phyloP scores from a whole-genome alignment of 2,113 vertebrate genomes.

The Numenius arquata region DNA sequence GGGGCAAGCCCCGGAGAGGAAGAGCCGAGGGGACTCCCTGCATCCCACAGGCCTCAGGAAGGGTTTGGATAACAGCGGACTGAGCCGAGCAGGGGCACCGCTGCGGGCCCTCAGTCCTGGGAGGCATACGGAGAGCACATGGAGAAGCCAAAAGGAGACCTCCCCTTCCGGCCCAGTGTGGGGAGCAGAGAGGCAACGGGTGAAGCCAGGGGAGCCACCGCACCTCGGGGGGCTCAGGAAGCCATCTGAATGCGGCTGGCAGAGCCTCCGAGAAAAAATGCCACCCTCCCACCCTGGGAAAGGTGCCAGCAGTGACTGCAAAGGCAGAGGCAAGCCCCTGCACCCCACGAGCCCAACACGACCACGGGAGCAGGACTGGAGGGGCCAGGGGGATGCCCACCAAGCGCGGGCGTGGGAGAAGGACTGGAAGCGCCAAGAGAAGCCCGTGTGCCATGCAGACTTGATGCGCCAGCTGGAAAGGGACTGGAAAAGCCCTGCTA shows the following conservation, averaged over 20 bases:
- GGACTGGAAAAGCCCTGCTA: not conserved
- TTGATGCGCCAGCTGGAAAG: conserved; percentile 18
- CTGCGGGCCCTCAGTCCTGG: not conserved
- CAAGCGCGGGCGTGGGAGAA: conserved; percentile 12
- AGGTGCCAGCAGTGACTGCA: not conserved
- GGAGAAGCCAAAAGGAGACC: conserved; percentile 56
- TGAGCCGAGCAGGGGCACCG: not conserved
- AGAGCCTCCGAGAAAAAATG: conserved; percentile 22
- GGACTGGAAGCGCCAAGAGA: conserved; percentile 24
- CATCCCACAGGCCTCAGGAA: not conserved
- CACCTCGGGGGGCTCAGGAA: not conserved
- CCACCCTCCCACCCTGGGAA: not conserved
- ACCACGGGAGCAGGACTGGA: not conserved
- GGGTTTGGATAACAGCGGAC: not conserved
- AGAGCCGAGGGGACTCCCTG: not conserved
- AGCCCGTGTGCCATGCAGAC: not conserved
- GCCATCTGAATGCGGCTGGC: not conserved
- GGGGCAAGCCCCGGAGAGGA: not conserved
- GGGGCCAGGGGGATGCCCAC: not conserved
- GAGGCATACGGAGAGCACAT: not conserved
- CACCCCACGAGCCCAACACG: not conserved
- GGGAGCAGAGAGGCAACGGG: not conserved
- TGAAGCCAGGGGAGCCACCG: not conserved
- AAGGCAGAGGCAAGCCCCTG: conserved; percentile 48
- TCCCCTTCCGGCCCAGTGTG: not conserved